These are phyloP conservation scores for Paratrypauchen microcephalus DNA, from an alignment of 2,797 vertebrate genomes.

Conservation along the genomic window DNA sequence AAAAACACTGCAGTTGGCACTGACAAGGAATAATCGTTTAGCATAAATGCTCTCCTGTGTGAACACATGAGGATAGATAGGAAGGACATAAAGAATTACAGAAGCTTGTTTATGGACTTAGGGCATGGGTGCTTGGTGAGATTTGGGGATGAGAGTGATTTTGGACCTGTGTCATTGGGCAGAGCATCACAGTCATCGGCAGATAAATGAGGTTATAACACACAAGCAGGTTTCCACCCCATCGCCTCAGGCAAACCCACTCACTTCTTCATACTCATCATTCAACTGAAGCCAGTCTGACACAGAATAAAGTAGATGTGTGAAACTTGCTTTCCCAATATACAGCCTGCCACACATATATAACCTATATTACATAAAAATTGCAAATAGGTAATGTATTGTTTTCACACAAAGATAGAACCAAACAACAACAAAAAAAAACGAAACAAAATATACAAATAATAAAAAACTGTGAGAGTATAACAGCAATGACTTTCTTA, in stretches of 20 bases:
- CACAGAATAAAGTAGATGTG: background rate
- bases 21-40: too few relatives aligned
- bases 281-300: conserved; percentile 1
- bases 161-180: conserved; percentile 68
- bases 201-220: conserved; percentile 65
- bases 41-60: background rate
- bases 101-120: background rate
- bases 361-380: background rate
- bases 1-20: too few relatives aligned
- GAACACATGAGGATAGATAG: background rate
- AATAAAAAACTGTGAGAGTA: too few relatives aligned
- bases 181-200: conserved; percentile 38
- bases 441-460: too few relatives aligned
- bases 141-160: conserved; percentile 27
- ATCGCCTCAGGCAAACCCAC: conserved; percentile 35
- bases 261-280: conserved; percentile 2
- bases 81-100: background rate
- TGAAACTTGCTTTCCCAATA: background rate
- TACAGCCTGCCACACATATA: background rate
- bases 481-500: too few relatives aligned
- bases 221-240: conserved; percentile 65
- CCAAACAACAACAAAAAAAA: too few relatives aligned
- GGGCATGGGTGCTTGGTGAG: background rate
- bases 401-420: too few relatives aligned
- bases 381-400: background rate